Percentiles rank a stretch among this genome's conserved stretches.
phyloP scores from a whole-genome alignment of 1,140 invertebrate genomes.

The Conus ventricosus region DNA sequence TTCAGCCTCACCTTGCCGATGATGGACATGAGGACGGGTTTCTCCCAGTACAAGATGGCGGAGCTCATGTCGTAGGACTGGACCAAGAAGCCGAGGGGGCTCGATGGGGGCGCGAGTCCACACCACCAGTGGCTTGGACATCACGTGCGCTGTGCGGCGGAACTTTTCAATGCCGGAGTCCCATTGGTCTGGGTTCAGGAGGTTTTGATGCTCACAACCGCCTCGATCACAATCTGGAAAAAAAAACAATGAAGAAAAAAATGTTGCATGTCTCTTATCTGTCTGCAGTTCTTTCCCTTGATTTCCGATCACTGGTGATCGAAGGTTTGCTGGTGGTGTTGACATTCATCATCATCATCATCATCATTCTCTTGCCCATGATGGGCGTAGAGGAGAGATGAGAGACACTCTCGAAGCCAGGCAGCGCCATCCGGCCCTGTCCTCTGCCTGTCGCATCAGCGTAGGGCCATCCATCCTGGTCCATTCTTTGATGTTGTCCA shows the following conservation, averaged over 20 bases:
- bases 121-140: slow-evolving; percentile 70
- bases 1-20: slow-evolving; percentile 61
- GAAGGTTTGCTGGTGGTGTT: too few relatives aligned
- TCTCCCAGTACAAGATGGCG: slow-evolving; percentile 73
- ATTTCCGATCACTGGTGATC: too few relatives aligned
- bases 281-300: too few relatives aligned
- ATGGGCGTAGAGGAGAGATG: too few relatives aligned
- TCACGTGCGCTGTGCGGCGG: slow-evolving; percentile 70
- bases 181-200: slow-evolving; percentile 65
- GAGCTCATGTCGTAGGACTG: slow-evolving; percentile 69
- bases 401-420: too few relatives aligned
- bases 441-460: too few relatives aligned
- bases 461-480: too few relatives aligned
- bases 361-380: too few relatives aligned
- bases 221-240: slow-evolving; percentile 68
- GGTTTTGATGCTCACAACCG: slow-evolving; percentile 74
- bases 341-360: too few relatives aligned
- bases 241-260: background rate
- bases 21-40: slow-evolving; percentile 68
- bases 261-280: too few relatives aligned
- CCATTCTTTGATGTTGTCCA: too few relatives aligned
- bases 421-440: too few relatives aligned
- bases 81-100: slow-evolving; percentile 65
- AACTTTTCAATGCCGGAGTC: slow-evolving; percentile 64
- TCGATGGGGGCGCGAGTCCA: slow-evolving; percentile 71